Percentiles rank a stretch among this genome's conserved stretches.
Evolutionary conservation across 2,797 vertebrate species (phyloP).

Genomic region (Hippoglossus hippoglossus): DNA sequence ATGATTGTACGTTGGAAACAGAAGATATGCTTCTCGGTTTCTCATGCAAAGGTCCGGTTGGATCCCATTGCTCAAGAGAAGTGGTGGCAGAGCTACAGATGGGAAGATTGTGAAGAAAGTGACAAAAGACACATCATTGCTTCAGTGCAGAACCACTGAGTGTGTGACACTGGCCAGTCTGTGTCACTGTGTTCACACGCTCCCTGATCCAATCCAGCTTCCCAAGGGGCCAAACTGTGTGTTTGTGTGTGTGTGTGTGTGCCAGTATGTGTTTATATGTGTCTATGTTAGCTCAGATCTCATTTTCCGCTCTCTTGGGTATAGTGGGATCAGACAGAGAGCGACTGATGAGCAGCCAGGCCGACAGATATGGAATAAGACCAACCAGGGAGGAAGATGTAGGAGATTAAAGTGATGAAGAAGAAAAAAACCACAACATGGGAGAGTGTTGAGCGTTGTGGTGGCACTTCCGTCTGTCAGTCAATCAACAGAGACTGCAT

Average conservation of each 20-base stretch:
- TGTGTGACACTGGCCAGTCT: slow-evolving; percentile 28
- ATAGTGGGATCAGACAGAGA: slow-evolving; percentile 7
- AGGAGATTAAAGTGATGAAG: slow-evolving; percentile 26
- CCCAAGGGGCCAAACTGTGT: slow-evolving; percentile 10
- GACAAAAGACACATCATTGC: slow-evolving; percentile 1
- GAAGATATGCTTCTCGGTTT: slow-evolving; percentile 6
- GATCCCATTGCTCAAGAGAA: background rate
- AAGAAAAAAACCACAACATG: slow-evolving; percentile 2
- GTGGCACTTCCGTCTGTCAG: too few species aligned
- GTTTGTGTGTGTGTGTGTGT: slow-evolving; percentile 2
- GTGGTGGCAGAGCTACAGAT: slow-evolving; percentile 6
- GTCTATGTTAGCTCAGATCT: slow-evolving; percentile 23
- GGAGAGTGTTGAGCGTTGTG: slow-evolving; percentile 7
- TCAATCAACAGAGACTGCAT: background rate
- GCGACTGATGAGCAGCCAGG: slow-evolving; percentile 13
- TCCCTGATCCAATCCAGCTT: slow-evolving; percentile 43
- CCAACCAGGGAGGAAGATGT: background rate
- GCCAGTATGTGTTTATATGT: slow-evolving; percentile 14
- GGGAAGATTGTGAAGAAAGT: slow-evolving; percentile 19
- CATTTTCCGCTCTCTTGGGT: slow-evolving; percentile 34
- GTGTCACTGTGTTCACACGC: slow-evolving; percentile 67
- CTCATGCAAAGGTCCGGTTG: background rate
- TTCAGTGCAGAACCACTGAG: background rate
- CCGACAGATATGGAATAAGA: slow-evolving; percentile 38
- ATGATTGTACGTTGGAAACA: background rate